Evolutionary conservation across 2,113 vertebrate genomes (phyloP).

Genomic region (Rattus norvegicus): DNA sequence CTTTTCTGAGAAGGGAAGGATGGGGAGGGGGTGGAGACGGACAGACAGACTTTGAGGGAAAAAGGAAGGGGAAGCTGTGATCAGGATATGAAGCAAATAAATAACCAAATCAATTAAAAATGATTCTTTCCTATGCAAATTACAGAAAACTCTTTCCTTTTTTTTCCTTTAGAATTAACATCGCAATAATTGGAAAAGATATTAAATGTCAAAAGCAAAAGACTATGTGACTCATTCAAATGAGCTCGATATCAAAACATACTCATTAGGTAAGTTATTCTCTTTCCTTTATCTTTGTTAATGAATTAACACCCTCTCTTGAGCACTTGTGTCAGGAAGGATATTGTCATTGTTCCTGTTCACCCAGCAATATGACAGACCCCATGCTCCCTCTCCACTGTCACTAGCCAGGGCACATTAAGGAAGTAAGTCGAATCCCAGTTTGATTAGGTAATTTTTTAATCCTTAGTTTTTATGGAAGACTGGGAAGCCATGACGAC

Average conservation of each 20-base stretch:
- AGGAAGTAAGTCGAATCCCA: background rate
- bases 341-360: background rate
- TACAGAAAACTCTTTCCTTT: slow-evolving; percentile 11
- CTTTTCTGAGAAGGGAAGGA: too few relatives aligned
- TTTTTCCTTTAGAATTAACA: slow-evolving; percentile 56
- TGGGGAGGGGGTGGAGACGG: too few relatives aligned
- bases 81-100: too few relatives aligned
- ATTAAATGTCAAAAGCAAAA: slow-evolving; percentile 60
- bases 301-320: slow-evolving; percentile 11
- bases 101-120: too few relatives aligned
- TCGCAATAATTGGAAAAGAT: slow-evolving; percentile 36
- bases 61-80: too few relatives aligned
- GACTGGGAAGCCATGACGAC: background rate
- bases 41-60: too few relatives aligned
- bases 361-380: background rate
- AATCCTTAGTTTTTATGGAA: background rate
- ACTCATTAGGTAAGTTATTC: slow-evolving; percentile 2
- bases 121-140: slow-evolving; percentile 46
- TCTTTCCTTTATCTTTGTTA: background rate
- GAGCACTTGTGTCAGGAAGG: slow-evolving; percentile 1
- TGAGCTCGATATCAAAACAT: slow-evolving; percentile 51
- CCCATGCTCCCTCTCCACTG: background rate
- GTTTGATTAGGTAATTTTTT: background rate
- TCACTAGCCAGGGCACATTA: background rate
- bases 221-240: slow-evolving; percentile 53